Base-by-base conservation (phyloP, 1,140 invertebrate genomes). In the Proales similis region DNA sequence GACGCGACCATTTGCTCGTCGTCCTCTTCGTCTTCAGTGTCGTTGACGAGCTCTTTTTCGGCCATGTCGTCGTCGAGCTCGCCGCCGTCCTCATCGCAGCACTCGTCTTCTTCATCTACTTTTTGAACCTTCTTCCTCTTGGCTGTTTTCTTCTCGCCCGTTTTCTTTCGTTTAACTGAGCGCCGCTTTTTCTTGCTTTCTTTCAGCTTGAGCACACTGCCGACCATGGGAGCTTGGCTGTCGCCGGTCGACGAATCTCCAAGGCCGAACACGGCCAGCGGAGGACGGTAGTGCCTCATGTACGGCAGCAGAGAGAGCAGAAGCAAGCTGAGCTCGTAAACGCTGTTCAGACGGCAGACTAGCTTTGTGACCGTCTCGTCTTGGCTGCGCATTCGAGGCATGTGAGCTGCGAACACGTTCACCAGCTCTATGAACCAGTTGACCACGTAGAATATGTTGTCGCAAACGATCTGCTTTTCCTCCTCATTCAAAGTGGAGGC, bases 351-450 rank as follows among this genome's bases (percentile, higher is more conserved):
- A 9, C 51, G 33, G 32, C 32, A 42, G 36, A 57, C 26, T 9
- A 57, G 32, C 30, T 57, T 57, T 20, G 33, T 9, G 14, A 36
- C 14, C 9, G 14, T 57, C 33, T 42, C 20, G 26, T 7, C 17
- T n/a, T 26, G 9, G 17, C 27, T 39, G n/a, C 5, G 29, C 20
- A 57, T 57, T 29, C 19, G 45, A 57, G 30, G n/a, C n/a, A 57
- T 57, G 11, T 42, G 39, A 3, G 20, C 5, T 17, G 36, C 22
- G 32, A 57, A 57, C 14, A 42, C 51, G 32, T 57, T 57, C 20
- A 57, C 45, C 11, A 57, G 12, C 26, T 57, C 51, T 29, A 57
- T 57, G 32, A 57, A 57, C 51, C 51, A 57, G 12, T 57, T 57
- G 1, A 57, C 45, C 12, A 57, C 27, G 19, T 42, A 57, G 32